These are phyloP conservation scores for Lymantria dispar DNA, from an alignment of 2,888 invertebrate species.

Conservation along the genomic window DNA sequence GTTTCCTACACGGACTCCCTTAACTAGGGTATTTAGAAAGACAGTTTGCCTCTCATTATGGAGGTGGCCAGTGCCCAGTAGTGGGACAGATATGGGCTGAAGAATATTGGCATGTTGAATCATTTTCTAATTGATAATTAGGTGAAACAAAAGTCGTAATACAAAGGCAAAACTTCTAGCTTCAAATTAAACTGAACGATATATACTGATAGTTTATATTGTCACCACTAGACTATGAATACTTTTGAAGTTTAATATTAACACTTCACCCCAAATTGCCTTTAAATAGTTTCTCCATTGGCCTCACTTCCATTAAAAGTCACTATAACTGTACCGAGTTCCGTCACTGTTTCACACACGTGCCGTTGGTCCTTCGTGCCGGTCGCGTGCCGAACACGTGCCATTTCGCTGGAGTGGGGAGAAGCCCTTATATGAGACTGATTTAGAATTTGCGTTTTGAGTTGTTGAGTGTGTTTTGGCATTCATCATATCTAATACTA, in stretches of 20 bases:
- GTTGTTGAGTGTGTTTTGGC: constrained; percentile 34
- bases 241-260: constrained; percentile 1
- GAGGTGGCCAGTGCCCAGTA: too few relatives aligned
- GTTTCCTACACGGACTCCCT: too few relatives aligned
- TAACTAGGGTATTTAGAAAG: too few relatives aligned
- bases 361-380: constrained; percentile 29
- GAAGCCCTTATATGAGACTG: constrained; percentile 39
- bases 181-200: too few relatives aligned
- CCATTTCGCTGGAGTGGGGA: constrained; percentile 27
- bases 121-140: too few relatives aligned
- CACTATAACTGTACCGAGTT: constrained; percentile 53
- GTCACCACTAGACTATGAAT: too few relatives aligned
- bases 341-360: constrained; percentile 49
- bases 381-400: constrained; percentile 28
- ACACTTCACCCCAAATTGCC: constrained; percentile 11
- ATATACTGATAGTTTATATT: too few relatives aligned
- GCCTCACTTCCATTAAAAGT: constrained; percentile 59
- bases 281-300: constrained; percentile 27
- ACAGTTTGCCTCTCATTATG: too few relatives aligned
- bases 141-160: too few relatives aligned
- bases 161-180: too few relatives aligned
- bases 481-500: constrained; percentile 6
- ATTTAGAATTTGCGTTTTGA: constrained; percentile 29
- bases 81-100: too few relatives aligned
- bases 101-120: too few relatives aligned